Conservation (phyloP, 2,797 vertebrate genomes). For the Taeniopygia guttata region DNA sequence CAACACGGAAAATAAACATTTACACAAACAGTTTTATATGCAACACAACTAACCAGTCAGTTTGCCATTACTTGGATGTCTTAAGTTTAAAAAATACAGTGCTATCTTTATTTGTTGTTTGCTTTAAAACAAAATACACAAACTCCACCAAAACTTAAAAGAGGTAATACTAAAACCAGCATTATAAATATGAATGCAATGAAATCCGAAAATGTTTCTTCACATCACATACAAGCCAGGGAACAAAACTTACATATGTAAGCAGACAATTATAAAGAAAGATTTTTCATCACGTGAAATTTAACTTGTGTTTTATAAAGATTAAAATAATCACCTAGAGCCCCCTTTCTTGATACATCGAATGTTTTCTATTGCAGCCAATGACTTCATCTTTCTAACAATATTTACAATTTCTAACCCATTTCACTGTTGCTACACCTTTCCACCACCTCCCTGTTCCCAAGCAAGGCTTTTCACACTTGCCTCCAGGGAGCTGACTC, state of each 20-base stretch:
- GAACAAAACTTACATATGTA: neutral
- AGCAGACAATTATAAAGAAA: neutral
- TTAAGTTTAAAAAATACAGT: neutral
- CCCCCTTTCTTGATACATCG: neutral
- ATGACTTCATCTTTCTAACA: neutral
- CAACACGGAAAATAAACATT: constrained; percentile 8
- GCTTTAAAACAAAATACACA: neutral
- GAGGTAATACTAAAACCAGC: neutral
- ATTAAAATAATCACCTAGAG: neutral
- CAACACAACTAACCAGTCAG: neutral
- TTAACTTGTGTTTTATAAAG: neutral
- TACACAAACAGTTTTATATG: neutral
- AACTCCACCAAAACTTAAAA: neutral
- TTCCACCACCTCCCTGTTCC: neutral
- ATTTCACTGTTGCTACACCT: neutral
- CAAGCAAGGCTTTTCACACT: neutral
- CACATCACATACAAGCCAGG: neutral
- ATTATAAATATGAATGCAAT: neutral
- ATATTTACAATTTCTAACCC: neutral
- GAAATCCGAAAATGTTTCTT: neutral
- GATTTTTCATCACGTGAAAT: neutral
- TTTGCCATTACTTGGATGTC: neutral
- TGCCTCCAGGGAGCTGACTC: neutral
- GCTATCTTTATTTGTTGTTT: neutral
- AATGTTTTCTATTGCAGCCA: neutral